Evolutionary conservation across 2,113 vertebrate species (phyloP).

Genomic region (Gnathonemus echidnorhynchus): DNA sequence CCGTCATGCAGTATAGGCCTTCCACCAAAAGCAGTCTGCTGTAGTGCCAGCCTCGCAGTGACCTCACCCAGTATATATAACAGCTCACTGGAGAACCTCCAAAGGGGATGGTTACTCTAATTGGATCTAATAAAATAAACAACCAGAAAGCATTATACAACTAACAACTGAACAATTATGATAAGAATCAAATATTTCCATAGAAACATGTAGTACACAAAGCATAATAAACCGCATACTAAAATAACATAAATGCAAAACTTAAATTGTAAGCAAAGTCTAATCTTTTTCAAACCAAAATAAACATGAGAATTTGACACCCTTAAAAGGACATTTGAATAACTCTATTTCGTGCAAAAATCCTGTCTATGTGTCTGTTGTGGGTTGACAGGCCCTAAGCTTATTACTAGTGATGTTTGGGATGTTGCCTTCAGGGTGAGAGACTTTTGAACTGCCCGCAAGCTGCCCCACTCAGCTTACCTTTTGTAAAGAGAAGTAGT

Average conservation of each 20-base stretch:
- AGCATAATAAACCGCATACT: not conserved
- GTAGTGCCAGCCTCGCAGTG: not conserved
- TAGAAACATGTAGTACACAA: not conserved
- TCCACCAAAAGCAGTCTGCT: not conserved
- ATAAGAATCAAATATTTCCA: not conserved
- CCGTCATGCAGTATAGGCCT: not conserved
- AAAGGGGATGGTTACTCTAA: not conserved
- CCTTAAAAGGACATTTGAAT: not conserved
- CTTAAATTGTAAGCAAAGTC: not conserved
- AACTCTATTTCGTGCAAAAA: not conserved
- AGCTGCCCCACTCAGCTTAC: not conserved
- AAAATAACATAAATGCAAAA: conserved; percentile 2
- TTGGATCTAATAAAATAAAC: not conserved
- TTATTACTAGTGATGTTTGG: not conserved
- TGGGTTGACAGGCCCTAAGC: not conserved
- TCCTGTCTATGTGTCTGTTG: not conserved
- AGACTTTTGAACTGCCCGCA: not conserved
- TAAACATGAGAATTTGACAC: not conserved
- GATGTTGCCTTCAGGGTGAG: not conserved
- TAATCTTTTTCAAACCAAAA: not conserved
- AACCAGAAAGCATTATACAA: not conserved
- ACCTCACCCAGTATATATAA: not conserved
- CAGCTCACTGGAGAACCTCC: not conserved
- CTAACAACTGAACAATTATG: not conserved
- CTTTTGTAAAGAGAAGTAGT: not conserved